These are phyloP conservation scores for Tenthredo distinguenda DNA, from an alignment of 2,888 invertebrate genomes.

Conservation along the genomic window DNA sequence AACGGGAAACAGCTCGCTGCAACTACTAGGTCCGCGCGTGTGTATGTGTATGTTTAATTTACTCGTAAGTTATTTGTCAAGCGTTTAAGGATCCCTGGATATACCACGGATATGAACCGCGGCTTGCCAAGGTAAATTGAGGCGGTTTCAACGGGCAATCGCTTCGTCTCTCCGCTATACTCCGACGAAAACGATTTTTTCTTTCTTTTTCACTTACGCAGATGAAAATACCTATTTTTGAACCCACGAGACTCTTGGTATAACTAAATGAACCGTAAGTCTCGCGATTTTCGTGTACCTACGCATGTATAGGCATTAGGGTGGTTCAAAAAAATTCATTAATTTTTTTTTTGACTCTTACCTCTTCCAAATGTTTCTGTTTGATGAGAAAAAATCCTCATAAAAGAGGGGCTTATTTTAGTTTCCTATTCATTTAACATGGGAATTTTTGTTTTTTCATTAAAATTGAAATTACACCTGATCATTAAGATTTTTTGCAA, in stretches of 20 bases:
- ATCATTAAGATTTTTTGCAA: too few relatives aligned
- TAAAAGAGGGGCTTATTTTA: too few relatives aligned
- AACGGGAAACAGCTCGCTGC: not conserved
- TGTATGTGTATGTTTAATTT: not conserved
- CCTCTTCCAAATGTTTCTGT: too few relatives aligned
- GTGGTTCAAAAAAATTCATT: too few relatives aligned
- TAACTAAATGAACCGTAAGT: not conserved
- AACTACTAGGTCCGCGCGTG: not conserved
- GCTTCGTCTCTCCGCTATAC: not conserved
- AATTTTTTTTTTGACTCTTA: too few relatives aligned
- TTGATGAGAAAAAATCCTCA: too few relatives aligned
- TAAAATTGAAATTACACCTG: too few relatives aligned
- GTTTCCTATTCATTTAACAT: too few relatives aligned
- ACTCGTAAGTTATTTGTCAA: constrained; percentile 31
- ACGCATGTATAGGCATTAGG: too few relatives aligned
- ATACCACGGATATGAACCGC: not conserved
- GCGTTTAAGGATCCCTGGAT: constrained; percentile 16
- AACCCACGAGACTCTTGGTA: not conserved
- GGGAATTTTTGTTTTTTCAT: too few relatives aligned
- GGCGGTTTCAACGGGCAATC: not conserved
- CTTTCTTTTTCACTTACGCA: not conserved
- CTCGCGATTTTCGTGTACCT: not conserved
- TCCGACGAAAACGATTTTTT: not conserved
- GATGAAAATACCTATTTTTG: not conserved
- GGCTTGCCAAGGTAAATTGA: constrained; percentile 11